Evolutionary conservation across 2,888 invertebrate genomes (phyloP), one percentile per base, ranked within the genome.

Genomic region (Tanytarsus gracilentus): DNA sequence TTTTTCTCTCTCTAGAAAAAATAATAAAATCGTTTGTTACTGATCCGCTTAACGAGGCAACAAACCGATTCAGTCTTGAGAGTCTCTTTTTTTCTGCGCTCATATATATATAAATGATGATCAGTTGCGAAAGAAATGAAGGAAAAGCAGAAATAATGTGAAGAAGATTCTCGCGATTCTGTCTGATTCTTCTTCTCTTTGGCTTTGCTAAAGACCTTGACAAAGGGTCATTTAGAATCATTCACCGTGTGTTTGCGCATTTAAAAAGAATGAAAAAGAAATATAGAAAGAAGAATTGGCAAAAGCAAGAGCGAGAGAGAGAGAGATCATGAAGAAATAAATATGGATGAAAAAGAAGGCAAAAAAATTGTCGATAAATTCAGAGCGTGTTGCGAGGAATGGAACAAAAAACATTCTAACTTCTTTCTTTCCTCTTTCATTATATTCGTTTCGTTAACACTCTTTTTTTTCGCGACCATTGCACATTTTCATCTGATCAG

Each of bases 151-250:
- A 51, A 40, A 44, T 8, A 36, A 25, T 36, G 18, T 36, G 36
- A 16, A 25, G 18, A 44, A 48, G 58, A 58, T 58, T 58, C 58
- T 29, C 40, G 25, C 11, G 21, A 36, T 27, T 36, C 16, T 40
- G 27, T 26, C 48, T 27, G 26, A 58, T 58, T 55, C 51, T 51
- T 40, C 21, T 55, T 58, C 58, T 58, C 48, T 58, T 48, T 58
- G 58, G 48, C 30, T 30, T n/a, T n/a, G n/a, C 25, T n/a, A 56
- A 49, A 58, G 50, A 58, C 58, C 55, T 56, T 56, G 58, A 48
- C 58, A 55, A 56, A 55, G 58, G 51, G 62, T 58, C 55, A 55
- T 53, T 50, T 61, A 49, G 61, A 49, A 55, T 53, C 49, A 50
- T 56, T 61, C 51, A 61, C 61, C 61, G 61, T 40, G 21, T 16